Conservation (phyloP, 2,113 vertebrate genomes). For the Bucco capensis region DNA sequence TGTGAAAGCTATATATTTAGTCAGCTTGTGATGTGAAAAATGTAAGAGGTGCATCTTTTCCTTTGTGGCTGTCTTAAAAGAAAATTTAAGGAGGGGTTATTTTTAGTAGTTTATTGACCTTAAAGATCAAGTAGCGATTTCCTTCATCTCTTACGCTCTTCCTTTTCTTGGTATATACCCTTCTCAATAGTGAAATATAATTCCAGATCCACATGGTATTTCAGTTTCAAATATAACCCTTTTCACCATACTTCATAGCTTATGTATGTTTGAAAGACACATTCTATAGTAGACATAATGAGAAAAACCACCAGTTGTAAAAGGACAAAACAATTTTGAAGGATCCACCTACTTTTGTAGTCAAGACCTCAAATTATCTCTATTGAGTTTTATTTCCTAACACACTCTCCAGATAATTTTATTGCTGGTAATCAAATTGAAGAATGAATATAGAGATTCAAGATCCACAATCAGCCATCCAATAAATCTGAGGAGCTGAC, state of each 20-base stretch:
- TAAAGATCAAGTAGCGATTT: not conserved
- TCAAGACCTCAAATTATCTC: not conserved
- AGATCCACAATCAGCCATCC: not conserved
- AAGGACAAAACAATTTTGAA: not conserved
- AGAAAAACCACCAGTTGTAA: not conserved
- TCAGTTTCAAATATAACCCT: not conserved
- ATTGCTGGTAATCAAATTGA: not conserved
- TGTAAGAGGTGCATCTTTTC: not conserved
- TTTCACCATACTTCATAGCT: not conserved
- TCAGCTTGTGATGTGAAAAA: not conserved
- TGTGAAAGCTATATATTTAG: not conserved
- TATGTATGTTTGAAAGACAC: not conserved
- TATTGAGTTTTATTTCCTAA: not conserved
- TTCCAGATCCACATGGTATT: not conserved
- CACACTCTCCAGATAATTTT: not conserved
- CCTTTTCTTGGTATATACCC: not conserved
- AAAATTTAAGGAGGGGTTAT: not conserved
- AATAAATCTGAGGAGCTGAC: not conserved
- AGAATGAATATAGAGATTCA: not conserved
- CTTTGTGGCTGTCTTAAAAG: not conserved
- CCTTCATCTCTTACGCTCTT: not conserved
- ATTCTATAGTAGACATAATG: not conserved
- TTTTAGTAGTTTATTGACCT: constrained; percentile 1
- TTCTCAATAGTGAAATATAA: not conserved
- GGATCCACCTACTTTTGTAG: not conserved